Evolutionary conservation across 2,797 vertebrate species (phyloP), one percentile per base, ranked within the genome.

Genomic region (Micrastur ruficollis): DNA sequence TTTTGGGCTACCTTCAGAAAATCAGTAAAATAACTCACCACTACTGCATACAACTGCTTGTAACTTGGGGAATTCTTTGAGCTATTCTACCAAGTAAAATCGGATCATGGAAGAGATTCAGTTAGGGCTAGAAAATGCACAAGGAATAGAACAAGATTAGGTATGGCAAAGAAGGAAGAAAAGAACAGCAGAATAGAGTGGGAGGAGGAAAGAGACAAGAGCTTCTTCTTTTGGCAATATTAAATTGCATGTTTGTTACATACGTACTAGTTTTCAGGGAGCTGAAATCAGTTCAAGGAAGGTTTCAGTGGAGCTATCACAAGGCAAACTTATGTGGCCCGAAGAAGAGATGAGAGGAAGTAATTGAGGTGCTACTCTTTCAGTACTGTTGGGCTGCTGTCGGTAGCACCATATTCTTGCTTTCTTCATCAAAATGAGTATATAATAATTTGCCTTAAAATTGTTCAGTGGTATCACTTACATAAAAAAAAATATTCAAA

Each of bases 181-280:
- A 68, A 9, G 2, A 80, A 25, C 21, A 82, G n/a, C 21, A 46
- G 36, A 29, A n/a, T 7, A 49, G 26, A 71, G 25, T 20, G 11
- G 19, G 14, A 72, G 27, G 14, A 53, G 5, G 46, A 4, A 42
- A 59, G 40, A 71, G 11, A 34, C 4, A 49, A 34, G 29, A 7
- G 7, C 2, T 0, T 6, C 7, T 22, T 32, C 21, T 59, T 46
- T 66, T 46, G 3, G 4, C 23, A 36, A 3, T 18, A 34, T 47
- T 8, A 61, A 44, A 16, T n/a, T 56, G 21, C 22, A 11, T 36
- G 3, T 15, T 49, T 66, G 4, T 32, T 73, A 25, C 8, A 7
- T 27, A 7, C 46, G 36, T 40, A 25, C 12, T 27, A 38, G 29
- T 36, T 63, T 84, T 44, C 15, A 74, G n/a, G 19, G 10, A 79